A percentile compares a stretch with the other conserved stretches of the same genome.
phyloP scores from a whole-genome alignment of 2,113 vertebrate species.

The Apodemus sylvaticus region DNA sequence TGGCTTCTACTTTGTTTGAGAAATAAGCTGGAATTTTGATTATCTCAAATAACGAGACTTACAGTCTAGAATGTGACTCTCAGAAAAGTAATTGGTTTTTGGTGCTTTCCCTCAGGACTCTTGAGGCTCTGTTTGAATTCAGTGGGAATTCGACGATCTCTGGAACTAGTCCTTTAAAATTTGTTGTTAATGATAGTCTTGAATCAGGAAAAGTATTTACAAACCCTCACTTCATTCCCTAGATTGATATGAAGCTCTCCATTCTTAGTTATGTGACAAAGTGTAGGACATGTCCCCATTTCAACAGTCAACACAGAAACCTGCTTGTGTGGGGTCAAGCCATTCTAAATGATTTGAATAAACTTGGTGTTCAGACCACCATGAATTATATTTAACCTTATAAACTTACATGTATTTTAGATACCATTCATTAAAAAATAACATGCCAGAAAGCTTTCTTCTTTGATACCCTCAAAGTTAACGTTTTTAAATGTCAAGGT shows the following conservation, averaged over 20 bases:
- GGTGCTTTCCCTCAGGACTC: slow-evolving; percentile 2
- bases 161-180: slow-evolving; percentile 41
- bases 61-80: slow-evolving; percentile 37
- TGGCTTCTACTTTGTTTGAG: slow-evolving; percentile 64
- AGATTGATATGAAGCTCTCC: neutral
- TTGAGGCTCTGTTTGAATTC: slow-evolving; percentile 48
- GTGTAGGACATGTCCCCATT: neutral
- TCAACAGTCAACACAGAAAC: neutral
- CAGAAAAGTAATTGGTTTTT: slow-evolving; percentile 48
- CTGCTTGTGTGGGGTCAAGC: slow-evolving; percentile 38
- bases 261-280: neutral
- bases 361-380: slow-evolving; percentile 15
- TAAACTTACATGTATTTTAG: slow-evolving; percentile 47
- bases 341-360: slow-evolving; percentile 42
- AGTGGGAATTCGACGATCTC: neutral
- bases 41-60: slow-evolving; percentile 71
- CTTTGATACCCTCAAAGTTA: slow-evolving; percentile 58
- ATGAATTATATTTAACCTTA: slow-evolving; percentile 17
- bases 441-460: slow-evolving; percentile 23
- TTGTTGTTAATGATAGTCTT: slow-evolving; percentile 55
- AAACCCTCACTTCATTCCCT: neutral
- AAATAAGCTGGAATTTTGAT: slow-evolving; percentile 16
- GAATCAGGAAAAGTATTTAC: slow-evolving; percentile 50
- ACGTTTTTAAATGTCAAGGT: slow-evolving; percentile 54
- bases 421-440: slow-evolving; percentile 48